Conservation (phyloP, 2,888 invertebrate genomes). For the Nomada hirtipes region DNA sequence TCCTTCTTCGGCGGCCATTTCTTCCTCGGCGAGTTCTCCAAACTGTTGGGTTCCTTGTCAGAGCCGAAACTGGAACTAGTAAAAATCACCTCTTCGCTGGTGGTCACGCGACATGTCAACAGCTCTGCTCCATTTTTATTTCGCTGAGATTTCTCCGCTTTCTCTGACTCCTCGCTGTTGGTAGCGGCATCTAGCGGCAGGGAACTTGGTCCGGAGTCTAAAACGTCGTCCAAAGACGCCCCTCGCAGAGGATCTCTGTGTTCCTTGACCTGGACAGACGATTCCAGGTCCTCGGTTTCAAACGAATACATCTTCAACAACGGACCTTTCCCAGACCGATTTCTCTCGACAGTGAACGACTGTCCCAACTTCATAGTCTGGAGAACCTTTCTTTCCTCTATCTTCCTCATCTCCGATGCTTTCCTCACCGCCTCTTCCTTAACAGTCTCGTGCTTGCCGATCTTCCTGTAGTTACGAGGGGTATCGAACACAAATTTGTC, state of each 20-base stretch:
- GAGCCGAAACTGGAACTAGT: constrained; percentile 70
- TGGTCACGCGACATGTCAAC: constrained; percentile 80
- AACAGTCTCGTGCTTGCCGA: neutral
- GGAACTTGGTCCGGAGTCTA: constrained; percentile 78
- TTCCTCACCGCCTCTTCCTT: constrained; percentile 27
- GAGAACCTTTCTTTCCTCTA: neutral
- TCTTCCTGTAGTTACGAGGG: constrained; percentile 47
- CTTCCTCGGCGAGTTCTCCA: constrained; percentile 76
- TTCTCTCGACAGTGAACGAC: constrained; percentile 58
- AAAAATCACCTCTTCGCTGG: constrained; percentile 79
- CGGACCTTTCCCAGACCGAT: constrained; percentile 79
- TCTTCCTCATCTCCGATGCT: constrained; percentile 16
- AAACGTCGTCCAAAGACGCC: constrained; percentile 77
- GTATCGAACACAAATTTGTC: constrained; percentile 81
- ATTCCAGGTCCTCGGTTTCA: constrained; percentile 81
- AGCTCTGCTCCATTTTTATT: constrained; percentile 72
- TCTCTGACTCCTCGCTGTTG: constrained; percentile 38
- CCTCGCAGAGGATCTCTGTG: constrained; percentile 76
- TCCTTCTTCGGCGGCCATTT: constrained; percentile 59
- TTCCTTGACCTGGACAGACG: constrained; percentile 60
- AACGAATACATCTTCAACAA: constrained; percentile 82
- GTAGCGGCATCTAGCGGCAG: constrained; percentile 68
- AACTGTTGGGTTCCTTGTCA: constrained; percentile 72
- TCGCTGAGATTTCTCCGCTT: constrained; percentile 22
- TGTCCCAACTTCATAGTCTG: constrained; percentile 1